Evolutionary conservation across 2,797 vertebrate genomes (phyloP).

Genomic region (Channallabes apus): DNA sequence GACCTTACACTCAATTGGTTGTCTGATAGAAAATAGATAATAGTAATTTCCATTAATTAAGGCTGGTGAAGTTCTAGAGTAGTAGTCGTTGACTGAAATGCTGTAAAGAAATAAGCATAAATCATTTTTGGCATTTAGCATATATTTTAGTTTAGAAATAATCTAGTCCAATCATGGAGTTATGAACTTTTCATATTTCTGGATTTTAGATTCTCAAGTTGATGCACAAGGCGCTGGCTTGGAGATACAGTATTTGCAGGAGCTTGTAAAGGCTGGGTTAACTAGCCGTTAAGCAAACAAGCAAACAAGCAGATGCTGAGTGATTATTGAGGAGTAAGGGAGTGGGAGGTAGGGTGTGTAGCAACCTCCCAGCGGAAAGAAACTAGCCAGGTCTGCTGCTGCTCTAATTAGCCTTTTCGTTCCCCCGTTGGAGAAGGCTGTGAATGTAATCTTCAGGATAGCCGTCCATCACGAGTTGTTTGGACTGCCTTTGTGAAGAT

Average conservation of each 20-base stretch:
- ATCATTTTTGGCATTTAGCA: not conserved
- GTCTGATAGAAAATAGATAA: not conserved
- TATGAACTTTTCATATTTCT: not conserved
- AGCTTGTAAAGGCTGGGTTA: constrained; percentile 36
- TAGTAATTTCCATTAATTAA: not conserved
- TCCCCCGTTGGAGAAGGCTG: constrained; percentile 32
- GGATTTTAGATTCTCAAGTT: not conserved
- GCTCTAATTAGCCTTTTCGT: constrained; percentile 41
- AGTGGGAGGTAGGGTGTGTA: constrained; percentile 2
- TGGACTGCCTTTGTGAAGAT: constrained; percentile 48
- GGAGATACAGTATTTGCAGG: constrained; percentile 33
- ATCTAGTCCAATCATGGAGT: not conserved
- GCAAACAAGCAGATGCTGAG: constrained; percentile 73
- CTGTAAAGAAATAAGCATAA: not conserved
- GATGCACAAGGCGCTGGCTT: constrained; percentile 26
- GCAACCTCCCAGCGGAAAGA: constrained; percentile 21
- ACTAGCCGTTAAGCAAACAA: constrained; percentile 63
- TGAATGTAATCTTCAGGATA: constrained; percentile 26
- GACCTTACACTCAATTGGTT: not conserved
- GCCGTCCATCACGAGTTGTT: constrained; percentile 43
- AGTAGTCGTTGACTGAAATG: not conserved
- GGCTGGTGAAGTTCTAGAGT: no score
- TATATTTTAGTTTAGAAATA: not conserved
- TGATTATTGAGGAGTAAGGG: constrained; percentile 45
- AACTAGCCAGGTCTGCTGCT: constrained; percentile 31